Base-by-base conservation (phyloP, 30 jellyfish, hydroid and myxozoan genomes). In the Nemopilema nomurai region DNA sequence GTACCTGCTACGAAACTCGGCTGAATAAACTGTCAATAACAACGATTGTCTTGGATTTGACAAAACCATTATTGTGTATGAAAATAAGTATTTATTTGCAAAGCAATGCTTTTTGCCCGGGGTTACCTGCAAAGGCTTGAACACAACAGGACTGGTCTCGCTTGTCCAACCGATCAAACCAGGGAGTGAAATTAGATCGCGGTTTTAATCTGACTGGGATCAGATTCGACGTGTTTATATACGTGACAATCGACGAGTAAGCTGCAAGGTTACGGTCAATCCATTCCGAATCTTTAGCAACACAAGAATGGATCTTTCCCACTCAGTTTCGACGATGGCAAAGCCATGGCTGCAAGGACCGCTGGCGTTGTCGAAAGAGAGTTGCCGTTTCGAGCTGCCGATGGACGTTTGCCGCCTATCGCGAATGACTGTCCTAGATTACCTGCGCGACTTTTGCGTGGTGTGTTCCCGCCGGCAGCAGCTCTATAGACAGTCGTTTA, bases 301-400 rank as follows among this genome's bases (percentile, higher is more conserved):
- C 22, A 33, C 22, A 29, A 23, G 18, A 27, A 83, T 83, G 91
- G 91, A 83, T 83, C 86, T 83, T 28, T 57, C 32, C 57, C 73
- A 66, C 52, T 83, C 91, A 16, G 4, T 53, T 21, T 18, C 49
- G 9, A 67, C 49, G 64, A 69, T 77, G 91, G 76, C 89, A 24
- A 89, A 89, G 68, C 88, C 97, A 26, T 89, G 97, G 97, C 88
- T 89, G 28, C 85, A 81, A 80, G 97, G 97, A 4, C 97, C 89
- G 24, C 26, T 89, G 68, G 97, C 97, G 51, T 62, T 89, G 49
- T 89, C 90, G 27, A 89, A 77, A 32, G 97, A 89, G 23, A 80
- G 90, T 26, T 67, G 90, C 70, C 97, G 97, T 20, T 89, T 89
- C 53, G 97, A 89, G 74, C 69, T 89, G 50, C 97, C 97, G 1